Evolutionary conservation across 2,888 invertebrate genomes (phyloP).

Genomic region (Ormyrus labotus): DNA sequence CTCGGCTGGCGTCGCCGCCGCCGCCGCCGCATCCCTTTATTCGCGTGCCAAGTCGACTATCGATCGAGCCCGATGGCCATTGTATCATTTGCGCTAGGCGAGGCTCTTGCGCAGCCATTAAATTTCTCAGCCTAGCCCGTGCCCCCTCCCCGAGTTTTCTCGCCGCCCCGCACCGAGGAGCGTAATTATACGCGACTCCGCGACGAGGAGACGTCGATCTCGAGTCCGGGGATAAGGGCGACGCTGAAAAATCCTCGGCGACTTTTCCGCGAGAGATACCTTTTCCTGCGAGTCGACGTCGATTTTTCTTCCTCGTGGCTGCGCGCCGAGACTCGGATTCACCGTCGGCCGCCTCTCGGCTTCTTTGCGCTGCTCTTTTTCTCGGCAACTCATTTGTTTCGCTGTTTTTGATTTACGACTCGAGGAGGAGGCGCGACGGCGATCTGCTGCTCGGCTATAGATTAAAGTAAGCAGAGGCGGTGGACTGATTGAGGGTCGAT

Average conservation of each 20-base stretch:
- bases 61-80: constrained; percentile 54
- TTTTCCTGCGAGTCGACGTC: background rate
- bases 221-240: constrained; percentile 1
- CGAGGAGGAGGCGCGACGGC: no score
- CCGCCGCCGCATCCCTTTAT: constrained; percentile 45
- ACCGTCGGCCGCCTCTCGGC: background rate
- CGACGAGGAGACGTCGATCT: constrained; percentile 12
- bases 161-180: background rate
- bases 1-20: background rate
- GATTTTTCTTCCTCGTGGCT: constrained; percentile 9
- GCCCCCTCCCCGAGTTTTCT: background rate
- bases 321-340: no score
- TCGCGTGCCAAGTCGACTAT: constrained; percentile 57
- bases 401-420: no score
- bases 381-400: no score
- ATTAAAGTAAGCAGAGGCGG: no score
- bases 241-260: constrained; percentile 27
- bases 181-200: constrained; percentile 42
- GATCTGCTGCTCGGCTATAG: no score
- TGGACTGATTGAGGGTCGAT: no score
- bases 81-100: constrained; percentile 53
- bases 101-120: constrained; percentile 42
- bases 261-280: constrained; percentile 14
- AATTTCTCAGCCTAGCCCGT: constrained; percentile 51
- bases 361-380: background rate